These are phyloP conservation scores for Chinchilla lanigera DNA, from an alignment of 2,113 vertebrate genomes.

Conservation along the genomic window DNA sequence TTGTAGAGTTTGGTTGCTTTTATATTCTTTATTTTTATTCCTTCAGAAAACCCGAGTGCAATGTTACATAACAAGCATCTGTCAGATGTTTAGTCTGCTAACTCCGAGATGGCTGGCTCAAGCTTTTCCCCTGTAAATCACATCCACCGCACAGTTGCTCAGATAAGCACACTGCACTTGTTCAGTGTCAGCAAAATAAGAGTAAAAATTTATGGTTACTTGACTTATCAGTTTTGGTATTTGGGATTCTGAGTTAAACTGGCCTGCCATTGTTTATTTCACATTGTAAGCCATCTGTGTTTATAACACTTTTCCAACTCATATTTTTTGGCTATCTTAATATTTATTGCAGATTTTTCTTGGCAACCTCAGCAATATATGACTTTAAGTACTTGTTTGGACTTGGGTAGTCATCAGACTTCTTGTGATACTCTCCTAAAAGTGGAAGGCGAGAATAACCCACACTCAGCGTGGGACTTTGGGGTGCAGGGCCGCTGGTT, in stretches of 20 bases:
- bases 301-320: conserved; percentile 39
- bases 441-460: neutral
- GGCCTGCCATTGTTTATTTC: neutral
- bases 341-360: conserved; percentile 46
- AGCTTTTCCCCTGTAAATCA: neutral
- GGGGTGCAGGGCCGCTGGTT: rapidly evolving
- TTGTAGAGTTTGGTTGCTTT: conserved; percentile 5
- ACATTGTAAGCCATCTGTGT: conserved; percentile 25
- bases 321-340: conserved; percentile 1
- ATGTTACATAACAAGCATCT: neutral
- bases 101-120: neutral
- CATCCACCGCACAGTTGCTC: neutral
- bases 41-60: neutral
- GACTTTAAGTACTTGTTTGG: neutral
- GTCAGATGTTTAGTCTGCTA: neutral
- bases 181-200: neutral
- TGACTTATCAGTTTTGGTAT: neutral
- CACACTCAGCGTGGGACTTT: neutral
- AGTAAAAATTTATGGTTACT: neutral
- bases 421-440: neutral
- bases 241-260: neutral
- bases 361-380: neutral
- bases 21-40: conserved; percentile 18
- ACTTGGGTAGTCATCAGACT: neutral
- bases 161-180: neutral